Evolutionary conservation across 1,140 invertebrate genomes (phyloP).

Genomic region (Steinernema khuongi): DNA sequence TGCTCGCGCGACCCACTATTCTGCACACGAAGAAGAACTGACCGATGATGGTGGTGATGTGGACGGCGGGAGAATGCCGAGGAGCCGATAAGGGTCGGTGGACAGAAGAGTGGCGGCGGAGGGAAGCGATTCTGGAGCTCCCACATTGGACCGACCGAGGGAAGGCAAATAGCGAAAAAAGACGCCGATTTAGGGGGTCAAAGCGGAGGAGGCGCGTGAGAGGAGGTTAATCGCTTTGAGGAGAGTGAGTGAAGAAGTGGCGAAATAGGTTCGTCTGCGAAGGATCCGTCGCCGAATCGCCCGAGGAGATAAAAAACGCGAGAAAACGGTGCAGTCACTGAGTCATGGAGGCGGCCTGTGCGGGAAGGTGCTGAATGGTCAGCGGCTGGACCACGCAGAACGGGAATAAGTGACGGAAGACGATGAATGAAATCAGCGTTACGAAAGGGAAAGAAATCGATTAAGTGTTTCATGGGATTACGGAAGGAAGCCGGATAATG

Average conservation of each 20-base stretch:
- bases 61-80: neutral
- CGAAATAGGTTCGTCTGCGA: conserved; percentile 1
- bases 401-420: too few relatives aligned
- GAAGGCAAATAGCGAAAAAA: neutral
- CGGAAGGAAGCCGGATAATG: too few relatives aligned
- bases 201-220: neutral
- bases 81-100: neutral
- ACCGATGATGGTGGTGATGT: conserved; percentile 5
- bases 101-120: neutral
- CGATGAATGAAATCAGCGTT: too few relatives aligned
- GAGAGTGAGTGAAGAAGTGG: neutral
- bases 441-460: too few relatives aligned
- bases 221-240: conserved; percentile 8
- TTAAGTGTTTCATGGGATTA: too few relatives aligned
- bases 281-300: neutral
- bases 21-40: neutral
- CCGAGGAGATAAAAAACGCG: conserved; percentile 3
- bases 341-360: too few relatives aligned
- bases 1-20: neutral
- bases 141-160: neutral
- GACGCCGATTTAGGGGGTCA: neutral
- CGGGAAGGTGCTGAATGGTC: too few relatives aligned
- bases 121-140: neutral
- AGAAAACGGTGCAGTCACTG: neutral
- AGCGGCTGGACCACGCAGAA: too few relatives aligned